Percentiles rank a stretch among this genome's conserved stretches.
Conservation (phyloP, 2,888 invertebrate genomes). For the Lamellibrachia columna region DNA sequence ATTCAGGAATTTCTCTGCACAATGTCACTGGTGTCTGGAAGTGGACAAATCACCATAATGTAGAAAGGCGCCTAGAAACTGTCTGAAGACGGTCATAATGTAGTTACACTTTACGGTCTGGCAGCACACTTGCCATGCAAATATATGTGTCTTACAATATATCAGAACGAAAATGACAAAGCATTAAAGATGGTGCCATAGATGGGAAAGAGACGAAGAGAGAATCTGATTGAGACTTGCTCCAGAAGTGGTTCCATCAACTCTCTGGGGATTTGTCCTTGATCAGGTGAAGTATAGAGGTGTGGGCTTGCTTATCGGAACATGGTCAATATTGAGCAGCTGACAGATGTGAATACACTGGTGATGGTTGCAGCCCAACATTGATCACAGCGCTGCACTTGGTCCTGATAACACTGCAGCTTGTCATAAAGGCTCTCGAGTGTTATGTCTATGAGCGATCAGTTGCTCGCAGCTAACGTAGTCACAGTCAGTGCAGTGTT, state of each 20-base stretch:
- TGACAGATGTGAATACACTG: neutral
- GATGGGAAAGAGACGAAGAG: neutral
- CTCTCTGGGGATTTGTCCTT: neutral
- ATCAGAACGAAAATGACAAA: neutral
- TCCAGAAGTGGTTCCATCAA: neutral
- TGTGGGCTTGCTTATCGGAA: neutral
- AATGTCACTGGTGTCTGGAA: neutral
- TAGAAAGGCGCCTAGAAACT: neutral
- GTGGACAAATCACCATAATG: neutral
- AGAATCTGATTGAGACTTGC: neutral
- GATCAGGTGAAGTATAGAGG: neutral
- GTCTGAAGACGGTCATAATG: neutral
- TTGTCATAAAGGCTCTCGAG: neutral
- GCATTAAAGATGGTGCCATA: neutral
- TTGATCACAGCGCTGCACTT: neutral
- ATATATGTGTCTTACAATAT: neutral
- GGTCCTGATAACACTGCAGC: neutral
- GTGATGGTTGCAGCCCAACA: neutral
- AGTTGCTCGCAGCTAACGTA: neutral
- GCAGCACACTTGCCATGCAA: neutral
- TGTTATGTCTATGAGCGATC: neutral
- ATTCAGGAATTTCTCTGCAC: conserved; percentile 6
- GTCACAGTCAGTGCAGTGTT: neutral
- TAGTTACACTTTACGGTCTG: neutral
- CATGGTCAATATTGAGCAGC: neutral